Evolutionary conservation across 2,113 vertebrate species (phyloP).

Genomic region (Platycercus adscitus): DNA sequence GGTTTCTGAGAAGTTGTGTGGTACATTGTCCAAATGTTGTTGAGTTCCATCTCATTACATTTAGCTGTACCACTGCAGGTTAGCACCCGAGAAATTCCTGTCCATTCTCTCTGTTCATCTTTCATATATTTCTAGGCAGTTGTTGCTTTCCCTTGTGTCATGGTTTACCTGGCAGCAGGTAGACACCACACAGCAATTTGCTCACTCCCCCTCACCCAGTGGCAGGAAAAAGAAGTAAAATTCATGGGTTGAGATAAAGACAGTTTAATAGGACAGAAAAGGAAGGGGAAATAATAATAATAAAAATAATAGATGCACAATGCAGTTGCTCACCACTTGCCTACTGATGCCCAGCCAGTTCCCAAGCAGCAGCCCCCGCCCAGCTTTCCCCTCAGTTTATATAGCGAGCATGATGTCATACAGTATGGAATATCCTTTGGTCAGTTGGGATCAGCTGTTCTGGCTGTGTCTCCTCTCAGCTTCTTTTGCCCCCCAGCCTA

Average conservation of each 20-base stretch:
- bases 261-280: neutral
- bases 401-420: neutral
- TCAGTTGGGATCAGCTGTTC: neutral
- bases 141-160: neutral
- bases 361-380: neutral
- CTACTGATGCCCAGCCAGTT: neutral
- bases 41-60: neutral
- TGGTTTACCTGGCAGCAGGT: neutral
- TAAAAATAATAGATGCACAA: neutral
- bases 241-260: neutral
- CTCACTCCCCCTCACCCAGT: neutral
- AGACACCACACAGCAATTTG: neutral
- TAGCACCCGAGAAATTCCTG: neutral
- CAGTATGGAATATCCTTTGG: neutral
- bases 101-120: neutral
- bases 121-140: neutral
- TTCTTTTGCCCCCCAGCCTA: neutral
- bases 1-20: neutral
- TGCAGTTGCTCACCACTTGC: accelerated
- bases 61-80: neutral
- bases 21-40: neutral
- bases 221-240: neutral
- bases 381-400: neutral
- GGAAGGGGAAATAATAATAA: neutral
- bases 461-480: neutral